Evolutionary conservation across 2,113 vertebrate genomes (phyloP), one percentile per base, ranked within the genome.

Genomic region (Microcebus lehilahytsara): DNA sequence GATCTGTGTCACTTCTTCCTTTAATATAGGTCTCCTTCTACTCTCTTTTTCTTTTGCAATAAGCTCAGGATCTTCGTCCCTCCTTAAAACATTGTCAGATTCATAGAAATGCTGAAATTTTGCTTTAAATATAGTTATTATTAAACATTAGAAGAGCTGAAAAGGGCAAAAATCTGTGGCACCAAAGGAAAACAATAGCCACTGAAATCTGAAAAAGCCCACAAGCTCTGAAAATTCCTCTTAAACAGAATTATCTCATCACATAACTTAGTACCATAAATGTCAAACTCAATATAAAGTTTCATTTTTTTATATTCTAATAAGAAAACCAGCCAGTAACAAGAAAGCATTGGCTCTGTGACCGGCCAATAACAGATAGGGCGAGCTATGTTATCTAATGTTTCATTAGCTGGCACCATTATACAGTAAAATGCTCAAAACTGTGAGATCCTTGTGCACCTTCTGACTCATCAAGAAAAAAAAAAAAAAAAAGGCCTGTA

Each of bases 271-370:
- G 30, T 78, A 77, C 53, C 22, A 62, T 90, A 81, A 80, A 72
- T 88, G 64, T 90, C 49, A 79, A 75, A 66, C 12, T 91, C 80
- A 88, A 14, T 40, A 56, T 89, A n/a, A 88, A 74, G 5, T 77
- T 95, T 83, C 16, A 16, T 78, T 78, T 81, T 67, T 96, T 88
- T 23, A 4, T 77, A 42, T 91, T 88, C 95, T 96, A 81, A 77
- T 96, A 37, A 96, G 69, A 95, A 97, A 86, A 81, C 23, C 20
- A 91, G 32, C 27, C 37, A 74, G 40, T 80, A 93, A 67, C 58
- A 95, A 95, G 51, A 51, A 51, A 78, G 9, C 16, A 2, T 53
- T 64, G 40, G 14, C n/a, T 92, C n/a, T 87, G 20, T 77, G 69
- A 92, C 62, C 64, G 49, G 16, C 30, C 79, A 87, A 2, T 86